These are phyloP conservation scores for Lytechinus pictus DNA, from an alignment of 35 echinoderm and acorn worm species.

Conservation along the genomic window DNA sequence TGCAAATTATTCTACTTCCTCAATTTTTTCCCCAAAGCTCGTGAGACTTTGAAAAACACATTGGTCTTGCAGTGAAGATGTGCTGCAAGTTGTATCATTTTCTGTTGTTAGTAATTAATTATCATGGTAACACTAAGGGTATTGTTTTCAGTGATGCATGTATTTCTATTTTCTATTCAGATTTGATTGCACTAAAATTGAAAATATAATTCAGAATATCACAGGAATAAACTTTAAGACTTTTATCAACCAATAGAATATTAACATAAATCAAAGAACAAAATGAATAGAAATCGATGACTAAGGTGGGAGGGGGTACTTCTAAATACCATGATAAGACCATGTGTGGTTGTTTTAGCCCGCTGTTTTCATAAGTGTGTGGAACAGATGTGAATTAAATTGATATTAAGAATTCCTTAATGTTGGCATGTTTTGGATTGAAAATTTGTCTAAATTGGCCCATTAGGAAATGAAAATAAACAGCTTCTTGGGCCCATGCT, in stretches of 20 bases:
- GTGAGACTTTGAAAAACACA: too few species aligned
- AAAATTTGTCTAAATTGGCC: background rate
- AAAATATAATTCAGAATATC: background rate
- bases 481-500: background rate
- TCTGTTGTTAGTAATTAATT: too few species aligned
- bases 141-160: too few species aligned
- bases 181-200: too few species aligned
- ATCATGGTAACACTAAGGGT: too few species aligned
- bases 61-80: too few species aligned
- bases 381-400: background rate
- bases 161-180: too few species aligned
- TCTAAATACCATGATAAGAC: background rate
- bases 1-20: too few species aligned
- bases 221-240: background rate
- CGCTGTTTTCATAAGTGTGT: background rate
- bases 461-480: slow-evolving; percentile 14
- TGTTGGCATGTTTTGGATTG: background rate
- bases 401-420: background rate
- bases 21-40: too few species aligned
- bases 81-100: too few species aligned
- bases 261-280: background rate
- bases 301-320: background rate
- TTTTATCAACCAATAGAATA: background rate
- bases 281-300: background rate
- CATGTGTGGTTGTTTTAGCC: slow-evolving; percentile 1